Evolutionary conservation across 2,113 vertebrate genomes (phyloP).

Genomic region (Vimba vimba): DNA sequence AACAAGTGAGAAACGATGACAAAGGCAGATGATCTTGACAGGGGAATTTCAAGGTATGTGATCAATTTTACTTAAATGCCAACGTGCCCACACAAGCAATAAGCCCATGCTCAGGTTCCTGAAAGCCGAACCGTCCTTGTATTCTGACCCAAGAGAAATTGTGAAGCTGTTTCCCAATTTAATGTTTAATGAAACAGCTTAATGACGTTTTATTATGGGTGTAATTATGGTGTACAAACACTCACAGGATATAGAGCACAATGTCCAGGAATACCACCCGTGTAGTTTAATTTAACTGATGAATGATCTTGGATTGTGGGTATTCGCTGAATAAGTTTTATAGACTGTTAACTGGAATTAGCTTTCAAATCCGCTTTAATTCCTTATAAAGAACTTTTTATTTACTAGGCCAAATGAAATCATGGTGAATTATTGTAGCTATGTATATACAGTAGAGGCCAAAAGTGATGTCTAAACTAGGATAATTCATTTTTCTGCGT

Average conservation of each 20-base stretch:
- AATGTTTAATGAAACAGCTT: constrained; percentile 35
- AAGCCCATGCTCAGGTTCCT: neutral
- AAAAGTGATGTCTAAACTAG: too few species aligned
- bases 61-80: constrained; percentile 51
- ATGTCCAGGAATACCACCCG: neutral
- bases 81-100: constrained; percentile 14
- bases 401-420: neutral
- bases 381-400: neutral
- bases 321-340: neutral
- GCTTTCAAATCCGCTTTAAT: neutral
- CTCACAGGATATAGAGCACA: constrained; percentile 1
- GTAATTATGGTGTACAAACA: constrained; percentile 20
- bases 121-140: constrained; percentile 24
- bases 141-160: constrained; percentile 6
- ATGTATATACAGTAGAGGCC: neutral
- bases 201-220: constrained; percentile 22
- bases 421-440: neutral
- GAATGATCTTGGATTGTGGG: neutral
- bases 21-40: constrained; percentile 42
- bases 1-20: constrained; percentile 54
- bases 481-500: too few species aligned
- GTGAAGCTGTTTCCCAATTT: neutral
- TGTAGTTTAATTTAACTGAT: constrained; percentile 31
- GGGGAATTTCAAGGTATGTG: constrained; percentile 30
- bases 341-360: constrained; percentile 7